These are phyloP conservation scores for Apogon talboti DNA, from an alignment of 2,797 vertebrate species.

Conservation along the genomic window DNA sequence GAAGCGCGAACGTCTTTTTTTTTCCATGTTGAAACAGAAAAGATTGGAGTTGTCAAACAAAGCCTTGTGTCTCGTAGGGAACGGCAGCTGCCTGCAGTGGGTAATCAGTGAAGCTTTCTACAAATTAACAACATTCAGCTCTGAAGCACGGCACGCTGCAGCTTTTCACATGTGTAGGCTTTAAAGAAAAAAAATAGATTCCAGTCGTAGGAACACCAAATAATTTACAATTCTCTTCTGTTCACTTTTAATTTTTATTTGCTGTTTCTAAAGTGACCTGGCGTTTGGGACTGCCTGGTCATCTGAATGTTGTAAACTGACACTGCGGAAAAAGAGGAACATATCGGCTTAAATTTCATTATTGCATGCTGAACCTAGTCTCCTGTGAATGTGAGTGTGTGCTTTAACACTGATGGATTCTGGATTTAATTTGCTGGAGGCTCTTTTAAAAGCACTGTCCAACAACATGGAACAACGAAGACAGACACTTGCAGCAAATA, in stretches of 20 bases:
- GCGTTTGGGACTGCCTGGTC: constrained; percentile 15
- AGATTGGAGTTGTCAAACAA: constrained; percentile 81
- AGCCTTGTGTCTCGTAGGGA: constrained; percentile 73
- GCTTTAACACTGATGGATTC: constrained; percentile 23
- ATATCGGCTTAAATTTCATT: constrained; percentile 30
- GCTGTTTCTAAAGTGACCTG: constrained; percentile 35
- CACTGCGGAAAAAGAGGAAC: constrained; percentile 19
- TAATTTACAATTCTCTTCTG: constrained; percentile 57
- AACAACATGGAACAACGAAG: constrained; percentile 18
- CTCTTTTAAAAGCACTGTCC: constrained; percentile 41
- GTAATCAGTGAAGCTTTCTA: constrained; percentile 79
- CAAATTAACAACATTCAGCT: constrained; percentile 82
- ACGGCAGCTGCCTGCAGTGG: constrained; percentile 81
- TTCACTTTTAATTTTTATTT: constrained; percentile 29
- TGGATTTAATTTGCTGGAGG: constrained; percentile 34
- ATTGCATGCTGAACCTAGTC: constrained; percentile 26
- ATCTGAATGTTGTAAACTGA: constrained; percentile 29
- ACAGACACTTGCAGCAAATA: constrained; percentile 7
- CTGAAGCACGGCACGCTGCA: constrained; percentile 73
- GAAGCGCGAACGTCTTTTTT: constrained; percentile 45
- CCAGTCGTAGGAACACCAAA: constrained; percentile 51
- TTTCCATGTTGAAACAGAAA: constrained; percentile 69
- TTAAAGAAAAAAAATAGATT: constrained; percentile 64
- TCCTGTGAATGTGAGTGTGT: neutral
- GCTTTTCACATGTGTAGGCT: constrained; percentile 61